phyloP scores from a whole-genome alignment of 2,113 vertebrate species.

The Alaudala cheleensis region DNA sequence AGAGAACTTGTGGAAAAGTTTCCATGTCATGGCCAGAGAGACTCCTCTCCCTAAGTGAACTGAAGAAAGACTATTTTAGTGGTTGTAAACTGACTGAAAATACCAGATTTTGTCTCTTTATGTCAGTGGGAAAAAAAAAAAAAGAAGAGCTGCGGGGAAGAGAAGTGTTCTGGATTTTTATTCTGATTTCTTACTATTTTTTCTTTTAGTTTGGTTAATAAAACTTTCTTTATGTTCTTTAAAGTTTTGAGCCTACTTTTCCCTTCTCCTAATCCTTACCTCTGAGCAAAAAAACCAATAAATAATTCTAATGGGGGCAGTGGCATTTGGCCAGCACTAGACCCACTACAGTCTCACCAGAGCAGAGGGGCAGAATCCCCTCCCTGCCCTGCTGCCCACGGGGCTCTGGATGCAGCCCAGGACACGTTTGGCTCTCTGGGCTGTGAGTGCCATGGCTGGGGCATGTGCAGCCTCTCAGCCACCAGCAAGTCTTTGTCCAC shows the following conservation, averaged over 20 bases:
- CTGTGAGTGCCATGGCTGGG: rapidly evolving
- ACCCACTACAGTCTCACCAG: no score
- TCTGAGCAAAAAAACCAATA: background rate
- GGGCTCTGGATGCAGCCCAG: background rate
- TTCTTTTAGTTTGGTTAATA: background rate
- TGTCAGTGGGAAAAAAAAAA: background rate
- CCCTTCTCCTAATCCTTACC: background rate
- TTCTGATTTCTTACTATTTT: background rate
- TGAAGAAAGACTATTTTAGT: background rate
- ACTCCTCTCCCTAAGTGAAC: background rate
- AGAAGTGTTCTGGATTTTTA: no score
- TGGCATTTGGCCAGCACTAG: background rate
- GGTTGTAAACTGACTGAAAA: background rate
- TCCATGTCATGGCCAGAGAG: background rate
- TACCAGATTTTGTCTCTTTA: background rate
- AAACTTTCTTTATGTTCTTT: background rate
- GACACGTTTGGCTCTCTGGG: background rate
- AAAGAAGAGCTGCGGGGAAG: background rate
- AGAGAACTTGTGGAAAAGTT: background rate
- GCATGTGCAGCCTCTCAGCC: background rate
- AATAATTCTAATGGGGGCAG: background rate
- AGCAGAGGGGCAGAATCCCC: background rate
- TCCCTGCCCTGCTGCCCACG: background rate
- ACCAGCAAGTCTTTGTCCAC: rapidly evolving
- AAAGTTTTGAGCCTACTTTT: background rate